Percentiles rank a stretch among this genome's conserved stretches.
Evolutionary conservation across 2,113 vertebrate genomes (phyloP).

Genomic region (Thamnaconus septentrionalis): DNA sequence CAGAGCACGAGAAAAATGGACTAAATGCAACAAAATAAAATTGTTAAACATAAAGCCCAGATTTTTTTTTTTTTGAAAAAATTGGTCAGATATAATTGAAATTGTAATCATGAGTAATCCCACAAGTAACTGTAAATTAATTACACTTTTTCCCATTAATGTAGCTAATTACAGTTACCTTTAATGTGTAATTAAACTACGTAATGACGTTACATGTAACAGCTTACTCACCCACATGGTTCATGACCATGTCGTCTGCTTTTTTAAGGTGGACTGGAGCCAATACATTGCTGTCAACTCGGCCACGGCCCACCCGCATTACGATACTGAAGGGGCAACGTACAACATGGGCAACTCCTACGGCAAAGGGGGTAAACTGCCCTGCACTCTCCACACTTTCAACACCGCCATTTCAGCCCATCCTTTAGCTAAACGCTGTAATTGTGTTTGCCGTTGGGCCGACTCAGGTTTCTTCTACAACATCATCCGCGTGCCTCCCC

Average conservation of each 20-base stretch:
- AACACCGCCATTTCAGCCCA: neutral
- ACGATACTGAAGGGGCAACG: constrained; percentile 83
- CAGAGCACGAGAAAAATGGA: no score
- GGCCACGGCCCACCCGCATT: constrained; percentile 93
- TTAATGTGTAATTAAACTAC: no score
- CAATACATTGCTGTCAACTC: constrained; percentile 87
- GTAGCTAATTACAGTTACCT: no score
- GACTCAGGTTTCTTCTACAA: constrained; percentile 84
- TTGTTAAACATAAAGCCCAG: no score
- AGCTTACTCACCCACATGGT: neutral
- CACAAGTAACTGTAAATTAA: no score
- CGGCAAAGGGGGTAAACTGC: constrained; percentile 68
- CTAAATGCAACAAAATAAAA: no score
- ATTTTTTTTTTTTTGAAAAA: no score
- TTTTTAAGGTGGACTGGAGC: constrained; percentile 86
- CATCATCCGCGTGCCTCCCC: constrained; percentile 83
- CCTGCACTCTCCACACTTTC: neutral
- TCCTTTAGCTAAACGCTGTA: neutral
- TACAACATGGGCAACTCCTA: constrained; percentile 96
- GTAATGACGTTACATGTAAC: no score
- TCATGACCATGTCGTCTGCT: neutral
- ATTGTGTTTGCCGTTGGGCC: constrained; percentile 1
- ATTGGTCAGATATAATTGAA: no score
- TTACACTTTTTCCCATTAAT: no score
- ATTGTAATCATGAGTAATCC: no score